phyloP scores from a whole-genome alignment of 2,888 invertebrate species.

The Eudemis profundana region DNA sequence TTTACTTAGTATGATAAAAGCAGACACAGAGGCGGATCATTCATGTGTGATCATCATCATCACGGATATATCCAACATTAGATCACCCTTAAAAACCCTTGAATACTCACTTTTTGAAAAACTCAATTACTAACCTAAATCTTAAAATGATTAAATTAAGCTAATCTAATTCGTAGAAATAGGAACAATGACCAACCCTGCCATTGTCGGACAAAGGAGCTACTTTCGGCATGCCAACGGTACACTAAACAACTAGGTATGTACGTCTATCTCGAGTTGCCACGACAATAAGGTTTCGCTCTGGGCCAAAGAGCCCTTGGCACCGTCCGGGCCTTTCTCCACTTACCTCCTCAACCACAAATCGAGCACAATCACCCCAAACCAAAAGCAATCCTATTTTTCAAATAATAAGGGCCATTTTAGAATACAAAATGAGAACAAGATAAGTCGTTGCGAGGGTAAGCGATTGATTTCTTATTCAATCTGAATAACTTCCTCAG shows the following conservation, averaged over 20 bases:
- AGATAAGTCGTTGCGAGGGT: background rate
- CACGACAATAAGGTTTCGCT: constrained; percentile 54
- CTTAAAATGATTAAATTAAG: background rate
- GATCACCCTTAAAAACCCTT: no score
- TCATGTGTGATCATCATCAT: no score
- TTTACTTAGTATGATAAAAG: no score
- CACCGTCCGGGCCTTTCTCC: constrained; percentile 45
- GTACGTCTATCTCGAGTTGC: constrained; percentile 42
- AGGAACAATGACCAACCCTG: background rate
- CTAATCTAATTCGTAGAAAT: background rate
- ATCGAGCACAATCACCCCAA: background rate
- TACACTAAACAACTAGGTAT: constrained; percentile 23
- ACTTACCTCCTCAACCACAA: background rate
- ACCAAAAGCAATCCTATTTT: background rate
- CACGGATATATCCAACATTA: no score
- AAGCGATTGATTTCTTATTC: constrained; percentile 48
- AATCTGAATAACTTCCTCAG: constrained; percentile 55
- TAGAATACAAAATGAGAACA: background rate
- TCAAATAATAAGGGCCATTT: background rate
- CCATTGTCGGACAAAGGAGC: constrained; percentile 47
- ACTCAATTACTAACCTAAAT: background rate
- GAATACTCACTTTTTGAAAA: no score
- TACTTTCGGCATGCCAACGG: constrained; percentile 48
- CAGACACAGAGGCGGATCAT: no score
- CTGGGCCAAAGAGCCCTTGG: constrained; percentile 46